Conservation (phyloP, 2,888 invertebrate genomes). For the Gonocerus acuteangulatus region DNA sequence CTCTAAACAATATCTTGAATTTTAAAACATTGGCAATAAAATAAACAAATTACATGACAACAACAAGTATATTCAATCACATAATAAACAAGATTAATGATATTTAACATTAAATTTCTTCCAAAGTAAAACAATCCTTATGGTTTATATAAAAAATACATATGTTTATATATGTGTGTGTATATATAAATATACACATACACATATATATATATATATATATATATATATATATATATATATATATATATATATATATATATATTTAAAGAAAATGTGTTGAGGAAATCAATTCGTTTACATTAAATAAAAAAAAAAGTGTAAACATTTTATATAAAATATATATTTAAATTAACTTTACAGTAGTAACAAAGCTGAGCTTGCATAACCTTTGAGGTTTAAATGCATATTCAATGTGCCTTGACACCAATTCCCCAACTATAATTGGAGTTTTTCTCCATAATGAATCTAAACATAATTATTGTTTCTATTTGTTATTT, state of each 20-base stretch:
- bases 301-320: conserved; percentile 4
- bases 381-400: conserved; percentile 18
- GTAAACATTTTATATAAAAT: conserved; percentile 20
- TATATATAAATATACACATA: not conserved
- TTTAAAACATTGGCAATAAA: conserved; percentile 36
- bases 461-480: no score
- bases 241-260: not conserved
- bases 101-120: conserved; percentile 23
- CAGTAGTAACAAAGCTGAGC: conserved; percentile 19
- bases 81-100: conserved; percentile 29
- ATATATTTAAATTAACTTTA: conserved; percentile 20
- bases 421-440: no score
- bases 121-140: conserved; percentile 20
- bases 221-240: not conserved
- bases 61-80: conserved; percentile 35
- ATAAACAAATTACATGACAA: conserved; percentile 38
- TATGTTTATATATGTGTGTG: not conserved
- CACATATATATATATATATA: not conserved
- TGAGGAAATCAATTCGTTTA: conserved; percentile 19
- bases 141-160: conserved; percentile 1
- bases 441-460: no score
- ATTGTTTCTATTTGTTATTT: not conserved
- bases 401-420: not conserved
- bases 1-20: conserved; percentile 27
- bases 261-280: not conserved